Percentiles rank a stretch among this genome's conserved stretches.
Evolutionary conservation across 2,113 vertebrate genomes (phyloP).

Genomic region (Capreolus pygargus): DNA sequence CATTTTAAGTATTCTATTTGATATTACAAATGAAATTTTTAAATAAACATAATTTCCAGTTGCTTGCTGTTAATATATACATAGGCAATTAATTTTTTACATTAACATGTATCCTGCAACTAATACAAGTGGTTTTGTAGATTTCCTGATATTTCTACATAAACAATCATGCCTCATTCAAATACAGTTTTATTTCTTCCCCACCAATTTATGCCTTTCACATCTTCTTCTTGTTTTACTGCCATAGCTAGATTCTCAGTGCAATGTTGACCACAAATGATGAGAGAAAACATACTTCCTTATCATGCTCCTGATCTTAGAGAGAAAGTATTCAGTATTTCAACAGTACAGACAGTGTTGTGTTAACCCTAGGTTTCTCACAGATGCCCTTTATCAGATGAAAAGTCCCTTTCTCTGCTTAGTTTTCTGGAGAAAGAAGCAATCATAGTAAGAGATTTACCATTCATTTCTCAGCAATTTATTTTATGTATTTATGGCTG

Average conservation of each 20-base stretch:
- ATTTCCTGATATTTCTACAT: neutral
- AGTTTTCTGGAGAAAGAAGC: neutral
- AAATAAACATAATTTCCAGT: neutral
- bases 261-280: neutral
- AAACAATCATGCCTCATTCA: neutral
- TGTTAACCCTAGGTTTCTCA: neutral
- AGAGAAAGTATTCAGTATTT: neutral
- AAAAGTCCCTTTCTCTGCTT: neutral
- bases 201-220: neutral
- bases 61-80: neutral
- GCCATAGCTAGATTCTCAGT: neutral
- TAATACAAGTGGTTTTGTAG: neutral
- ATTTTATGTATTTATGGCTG: neutral
- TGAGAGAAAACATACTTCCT: neutral
- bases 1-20: neutral
- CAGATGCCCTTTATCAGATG: neutral
- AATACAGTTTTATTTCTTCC: neutral
- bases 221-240: neutral
- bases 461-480: neutral
- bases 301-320: neutral
- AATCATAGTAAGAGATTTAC: neutral
- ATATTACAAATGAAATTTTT: neutral
- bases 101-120: neutral
- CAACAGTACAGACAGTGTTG: neutral
- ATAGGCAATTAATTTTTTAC: neutral